Percentiles rank a stretch among this genome's conserved stretches.
Conservation (phyloP, 2,888 invertebrate species). For the Yponomeuta evonymella region DNA sequence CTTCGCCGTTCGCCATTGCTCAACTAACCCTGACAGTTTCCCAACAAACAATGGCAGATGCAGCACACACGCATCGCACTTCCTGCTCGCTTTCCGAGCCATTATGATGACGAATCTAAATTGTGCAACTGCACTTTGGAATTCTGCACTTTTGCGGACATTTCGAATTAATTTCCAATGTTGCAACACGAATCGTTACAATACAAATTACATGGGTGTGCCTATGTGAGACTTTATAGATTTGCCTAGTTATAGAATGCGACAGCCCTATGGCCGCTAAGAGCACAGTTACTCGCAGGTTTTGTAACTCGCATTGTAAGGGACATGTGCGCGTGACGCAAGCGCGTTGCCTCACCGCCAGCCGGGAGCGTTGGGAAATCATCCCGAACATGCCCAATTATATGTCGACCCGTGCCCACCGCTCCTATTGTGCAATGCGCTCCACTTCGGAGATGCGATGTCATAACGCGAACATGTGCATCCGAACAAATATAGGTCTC, state of each 20-base stretch:
- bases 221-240: neutral
- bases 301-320: slow-evolving; percentile 72
- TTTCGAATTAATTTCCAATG: slow-evolving; percentile 17
- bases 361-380: slow-evolving; percentile 69
- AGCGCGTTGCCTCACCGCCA: slow-evolving; percentile 65
- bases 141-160: slow-evolving; percentile 28
- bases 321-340: slow-evolving; percentile 64
- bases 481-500: slow-evolving; percentile 59
- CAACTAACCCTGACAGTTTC: slow-evolving; percentile 74
- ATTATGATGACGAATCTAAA: slow-evolving; percentile 40
- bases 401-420: slow-evolving; percentile 38
- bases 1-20: slow-evolving; percentile 47
- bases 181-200: neutral
- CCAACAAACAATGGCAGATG: slow-evolving; percentile 72
- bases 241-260: slow-evolving; percentile 27
- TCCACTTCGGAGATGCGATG: slow-evolving; percentile 9
- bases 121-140: slow-evolving; percentile 62
- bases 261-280: slow-evolving; percentile 39
- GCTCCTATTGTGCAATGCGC: slow-evolving; percentile 49
- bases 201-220: neutral
- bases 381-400: slow-evolving; percentile 70
- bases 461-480: neutral
- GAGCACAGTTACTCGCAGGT: slow-evolving; percentile 63
- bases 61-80: slow-evolving; percentile 70
- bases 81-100: slow-evolving; percentile 64